Evolutionary conservation across 2,888 invertebrate species (phyloP), one percentile per base, ranked within the genome.

Genomic region (Latrodectus hesperus): DNA sequence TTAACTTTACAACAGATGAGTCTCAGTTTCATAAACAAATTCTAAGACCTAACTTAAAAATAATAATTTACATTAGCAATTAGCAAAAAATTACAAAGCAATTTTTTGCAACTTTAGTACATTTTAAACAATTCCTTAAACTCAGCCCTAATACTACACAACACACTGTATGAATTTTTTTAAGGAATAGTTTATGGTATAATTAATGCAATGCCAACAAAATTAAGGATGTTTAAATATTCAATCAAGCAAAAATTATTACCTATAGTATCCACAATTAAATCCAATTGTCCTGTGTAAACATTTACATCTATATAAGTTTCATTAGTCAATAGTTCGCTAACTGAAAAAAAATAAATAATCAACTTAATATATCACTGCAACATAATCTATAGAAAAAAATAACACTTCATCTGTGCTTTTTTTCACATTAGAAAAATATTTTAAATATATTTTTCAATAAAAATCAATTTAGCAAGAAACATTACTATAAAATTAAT

Each of bases 231-330:
- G 6, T 4, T 38, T 38, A 38, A 16, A 38, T 10, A 70, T 26
- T 26, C 10, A 70, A 38, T 14, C 6, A 51, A 22, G 55, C 14
- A 26, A 75, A 22, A 75, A 38, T 60, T 26, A 55, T 93, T 93
- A 94, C 96, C 97, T 90, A 95, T 94, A 17, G 96, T 96, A 90
- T 95, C 95, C 89, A 96, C 96, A 91, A 97, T 96, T 22, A 97
- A 93, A 92, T 97, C 97, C 89, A 97, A 93, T 91, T 97, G 96
- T 53, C 96, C 96, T 90, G 95, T 95, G 91, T 95, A 95, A 22
- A 96, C 95, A 55, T 94, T 94, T 0, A 96, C 94, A 77, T 94
- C 94, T 22, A 96, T 92, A 77, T 94, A 93, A 0, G 96, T 96
- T 90, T 94, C 94, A 90, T 95, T 95, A 22, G 51, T 6, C 38